Evolutionary conservation across 2,113 vertebrate genomes (phyloP).

Genomic region (Erythrolamprus reginae): DNA sequence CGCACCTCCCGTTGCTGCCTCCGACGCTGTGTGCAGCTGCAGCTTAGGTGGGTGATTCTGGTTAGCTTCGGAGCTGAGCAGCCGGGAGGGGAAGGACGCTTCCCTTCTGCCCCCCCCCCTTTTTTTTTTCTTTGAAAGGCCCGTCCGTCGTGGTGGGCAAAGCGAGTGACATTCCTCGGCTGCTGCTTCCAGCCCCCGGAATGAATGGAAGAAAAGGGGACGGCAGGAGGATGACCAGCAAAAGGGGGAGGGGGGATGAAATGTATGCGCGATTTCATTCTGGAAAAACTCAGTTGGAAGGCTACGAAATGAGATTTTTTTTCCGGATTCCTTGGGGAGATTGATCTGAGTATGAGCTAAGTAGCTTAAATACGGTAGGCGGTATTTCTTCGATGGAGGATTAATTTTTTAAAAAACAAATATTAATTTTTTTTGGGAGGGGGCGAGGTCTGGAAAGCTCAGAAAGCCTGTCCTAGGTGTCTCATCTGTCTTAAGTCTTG

Average conservation of each 20-base stretch:
- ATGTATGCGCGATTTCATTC: not conserved
- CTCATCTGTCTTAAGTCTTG: not conserved
- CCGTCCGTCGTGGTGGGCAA: not conserved
- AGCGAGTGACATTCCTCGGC: not conserved
- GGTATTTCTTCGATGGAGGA: too few species aligned
- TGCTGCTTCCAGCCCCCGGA: not conserved
- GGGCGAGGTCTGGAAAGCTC: not conserved
- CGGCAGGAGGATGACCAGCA: not conserved
- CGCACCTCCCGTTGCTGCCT: not conserved
- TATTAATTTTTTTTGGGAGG: too few species aligned
- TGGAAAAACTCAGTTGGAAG: not conserved
- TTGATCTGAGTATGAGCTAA: not conserved
- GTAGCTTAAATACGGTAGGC: too few species aligned
- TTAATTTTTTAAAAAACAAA: too few species aligned
- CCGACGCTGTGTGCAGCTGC: not conserved
- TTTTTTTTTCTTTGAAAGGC: not conserved
- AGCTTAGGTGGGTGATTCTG: not conserved
- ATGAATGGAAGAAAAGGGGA: not conserved
- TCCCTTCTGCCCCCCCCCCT: too few species aligned
- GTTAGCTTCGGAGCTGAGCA: not conserved
- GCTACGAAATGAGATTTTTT: not conserved
- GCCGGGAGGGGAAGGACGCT: not conserved
- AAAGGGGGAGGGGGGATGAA: not conserved
- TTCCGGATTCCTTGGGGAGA: not conserved
- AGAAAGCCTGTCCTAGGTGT: not conserved